These are phyloP conservation scores for Erythrocebus patas DNA, from an alignment of 2,113 vertebrate species.

Conservation along the genomic window DNA sequence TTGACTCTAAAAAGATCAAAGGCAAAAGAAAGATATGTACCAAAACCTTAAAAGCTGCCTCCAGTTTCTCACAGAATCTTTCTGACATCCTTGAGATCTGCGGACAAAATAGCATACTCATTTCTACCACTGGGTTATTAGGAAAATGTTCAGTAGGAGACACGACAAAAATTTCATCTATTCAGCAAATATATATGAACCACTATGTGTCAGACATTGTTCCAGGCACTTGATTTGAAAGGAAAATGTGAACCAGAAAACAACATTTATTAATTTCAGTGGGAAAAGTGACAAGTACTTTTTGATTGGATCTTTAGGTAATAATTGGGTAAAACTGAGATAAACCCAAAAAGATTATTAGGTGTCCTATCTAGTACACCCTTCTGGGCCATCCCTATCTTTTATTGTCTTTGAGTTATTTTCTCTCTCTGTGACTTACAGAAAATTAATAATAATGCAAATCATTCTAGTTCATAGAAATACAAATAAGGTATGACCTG, in stretches of 20 bases:
- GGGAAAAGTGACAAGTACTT: not conserved
- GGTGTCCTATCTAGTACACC: fast-evolving
- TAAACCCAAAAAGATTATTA: not conserved
- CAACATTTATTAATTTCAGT: not conserved
- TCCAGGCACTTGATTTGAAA: not conserved
- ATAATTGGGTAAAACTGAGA: not conserved
- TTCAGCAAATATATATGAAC: not conserved
- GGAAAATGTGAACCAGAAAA: not conserved
- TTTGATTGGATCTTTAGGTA: not conserved
- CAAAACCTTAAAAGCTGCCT: not conserved
- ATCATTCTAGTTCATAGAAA: not conserved
- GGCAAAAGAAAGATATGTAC: not conserved
- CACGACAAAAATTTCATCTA: not conserved
- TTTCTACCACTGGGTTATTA: not conserved
- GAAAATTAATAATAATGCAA: conserved; percentile 19
- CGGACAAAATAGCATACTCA: not conserved
- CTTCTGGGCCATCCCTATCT: not conserved
- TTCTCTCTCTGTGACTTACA: not conserved
- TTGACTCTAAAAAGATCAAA: not conserved
- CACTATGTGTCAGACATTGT: not conserved
- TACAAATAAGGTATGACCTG: not conserved
- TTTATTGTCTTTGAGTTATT: not conserved
- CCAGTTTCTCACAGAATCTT: not conserved
- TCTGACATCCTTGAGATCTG: not conserved
- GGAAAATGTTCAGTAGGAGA: not conserved